These are phyloP conservation scores for Darevskia nairensis DNA, from an alignment of 2,797 vertebrate species.

Conservation along the genomic window DNA sequence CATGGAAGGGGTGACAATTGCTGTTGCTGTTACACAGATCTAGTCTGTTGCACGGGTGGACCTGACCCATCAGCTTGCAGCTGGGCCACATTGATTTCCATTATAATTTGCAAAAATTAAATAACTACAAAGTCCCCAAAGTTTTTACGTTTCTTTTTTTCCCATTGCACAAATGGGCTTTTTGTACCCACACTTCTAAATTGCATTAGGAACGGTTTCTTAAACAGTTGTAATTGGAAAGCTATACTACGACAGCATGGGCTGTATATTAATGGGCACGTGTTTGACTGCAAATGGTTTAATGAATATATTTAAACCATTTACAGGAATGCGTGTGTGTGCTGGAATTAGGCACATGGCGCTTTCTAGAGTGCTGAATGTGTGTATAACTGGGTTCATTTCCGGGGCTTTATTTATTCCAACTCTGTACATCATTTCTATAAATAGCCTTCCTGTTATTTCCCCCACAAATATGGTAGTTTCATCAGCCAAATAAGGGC, in stretches of 20 bases:
- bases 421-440: slow-evolving; percentile 11
- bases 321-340: not conserved
- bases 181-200: slow-evolving; percentile 1
- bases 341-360: slow-evolving; percentile 14
- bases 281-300: slow-evolving; percentile 24
- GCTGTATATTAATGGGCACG: slow-evolving; percentile 21
- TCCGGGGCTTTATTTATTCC: not conserved
- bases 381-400: not conserved
- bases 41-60: not conserved
- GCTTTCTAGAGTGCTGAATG: slow-evolving; percentile 10
- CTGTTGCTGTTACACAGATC: not conserved
- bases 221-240: slow-evolving; percentile 31
- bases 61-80: not conserved
- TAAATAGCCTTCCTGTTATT: slow-evolving; percentile 8
- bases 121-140: not conserved
- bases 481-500: slow-evolving; percentile 1
- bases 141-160: not conserved
- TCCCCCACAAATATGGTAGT: not conserved
- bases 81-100: not conserved
- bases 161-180: not conserved
- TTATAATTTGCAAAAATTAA: not conserved
- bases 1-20: not conserved
- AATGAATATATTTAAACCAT: slow-evolving; percentile 34
- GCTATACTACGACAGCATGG: not conserved
- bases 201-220: slow-evolving; percentile 24